Conservation (phyloP, 2,113 vertebrate genomes). For the Ochotona curzoniae region DNA sequence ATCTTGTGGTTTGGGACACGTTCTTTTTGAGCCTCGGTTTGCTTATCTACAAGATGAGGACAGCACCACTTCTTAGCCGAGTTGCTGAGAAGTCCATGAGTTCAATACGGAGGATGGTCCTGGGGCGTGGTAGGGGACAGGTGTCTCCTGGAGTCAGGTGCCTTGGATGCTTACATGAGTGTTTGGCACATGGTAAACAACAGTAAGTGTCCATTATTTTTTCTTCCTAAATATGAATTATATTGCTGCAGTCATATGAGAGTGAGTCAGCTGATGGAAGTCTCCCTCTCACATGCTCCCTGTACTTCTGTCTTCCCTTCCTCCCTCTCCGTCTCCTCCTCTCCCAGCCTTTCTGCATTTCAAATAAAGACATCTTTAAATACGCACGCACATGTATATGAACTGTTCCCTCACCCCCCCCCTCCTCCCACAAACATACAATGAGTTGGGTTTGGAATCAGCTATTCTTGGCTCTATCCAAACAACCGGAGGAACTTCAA, state of each 20-base stretch:
- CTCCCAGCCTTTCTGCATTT: too few species aligned
- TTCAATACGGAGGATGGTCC: neutral
- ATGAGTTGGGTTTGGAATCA: constrained; percentile 16
- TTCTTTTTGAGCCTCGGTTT: neutral
- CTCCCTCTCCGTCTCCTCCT: too few species aligned
- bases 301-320: too few species aligned
- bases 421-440: neutral
- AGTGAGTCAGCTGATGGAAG: too few species aligned
- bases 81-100: neutral
- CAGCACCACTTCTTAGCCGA: neutral
- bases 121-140: neutral
- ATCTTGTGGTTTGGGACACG: neutral
- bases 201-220: neutral
- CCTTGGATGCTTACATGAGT: neutral
- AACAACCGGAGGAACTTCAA: constrained; percentile 27
- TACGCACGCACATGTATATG: too few species aligned
- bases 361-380: too few species aligned
- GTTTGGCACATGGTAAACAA: neutral
- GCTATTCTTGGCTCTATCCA: neutral
- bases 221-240: neutral
- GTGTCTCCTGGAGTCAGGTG: neutral
- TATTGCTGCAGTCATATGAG: too few species aligned
- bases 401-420: neutral
- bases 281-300: too few species aligned
- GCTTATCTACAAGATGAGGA: neutral